Base-by-base conservation (phyloP, 2,888 invertebrate genomes). In the Scaptomyza polygonia region DNA sequence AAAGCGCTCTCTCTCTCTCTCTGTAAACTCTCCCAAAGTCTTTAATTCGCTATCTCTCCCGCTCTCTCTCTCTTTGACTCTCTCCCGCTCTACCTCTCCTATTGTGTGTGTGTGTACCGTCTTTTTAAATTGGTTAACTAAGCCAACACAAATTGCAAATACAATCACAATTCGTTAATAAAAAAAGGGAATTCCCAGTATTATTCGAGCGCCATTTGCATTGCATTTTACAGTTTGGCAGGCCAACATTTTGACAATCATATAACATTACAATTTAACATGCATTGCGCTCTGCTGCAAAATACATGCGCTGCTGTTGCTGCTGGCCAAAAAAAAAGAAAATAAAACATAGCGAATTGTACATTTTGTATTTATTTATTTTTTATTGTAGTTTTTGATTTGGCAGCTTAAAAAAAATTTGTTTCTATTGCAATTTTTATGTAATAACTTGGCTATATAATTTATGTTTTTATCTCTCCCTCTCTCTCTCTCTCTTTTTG, bases 371-470 rank as follows among this genome's bases (percentile, higher is more conserved):
- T 44, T 55, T 56, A 27, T 44, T 55, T 56, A 21, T 59, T 21
- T n/a, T 12, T 45, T 27, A 29, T 51, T 40, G 62, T 75, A 75
- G 56, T 52, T 61, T 47, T 8, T 0, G 29, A 49, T 55, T 73
- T 69, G 32, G 12, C 34, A 36, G 25, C 52, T 72, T 27, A 29
- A 18, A 48, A 39, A 44, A 14, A n/a, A 32, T 12, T 32, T 54
- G 30, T 21, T 30, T n/a, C n/a, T n/a, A n/a, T 18, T 36, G 29
- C 12, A 12, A 25, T 43, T 56, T 45, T 62, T 27, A 39, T 63
- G 32, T 53, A 59, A 69, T 86, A 71, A 70, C 61, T 62, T 78
- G 67, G 79, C 74, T 65, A 80, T 67, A 55, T 43, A 34, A n/a
- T 54, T 58, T 39, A 42, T 47, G 57, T 61, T 29, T 51, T 12